Conservation (phyloP, 2,888 invertebrate species). For the Sphecodes monilicornis region DNA sequence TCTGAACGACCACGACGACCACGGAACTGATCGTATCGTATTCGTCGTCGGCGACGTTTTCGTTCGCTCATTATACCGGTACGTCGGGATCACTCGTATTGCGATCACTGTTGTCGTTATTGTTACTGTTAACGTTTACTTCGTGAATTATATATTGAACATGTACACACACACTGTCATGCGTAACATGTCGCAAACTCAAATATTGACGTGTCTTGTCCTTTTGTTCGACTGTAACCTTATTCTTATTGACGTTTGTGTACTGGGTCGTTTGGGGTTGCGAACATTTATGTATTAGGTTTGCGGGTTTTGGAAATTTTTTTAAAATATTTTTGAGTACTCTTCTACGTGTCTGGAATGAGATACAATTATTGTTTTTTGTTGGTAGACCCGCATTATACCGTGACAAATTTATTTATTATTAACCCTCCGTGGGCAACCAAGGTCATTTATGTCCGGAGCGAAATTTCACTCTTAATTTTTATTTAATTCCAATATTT, state of each 20-base stretch:
- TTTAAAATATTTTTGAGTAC: too few species aligned
- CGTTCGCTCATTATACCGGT: constrained; percentile 57
- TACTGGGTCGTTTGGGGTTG: too few species aligned
- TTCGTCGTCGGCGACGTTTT: constrained; percentile 56
- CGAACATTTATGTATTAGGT: too few species aligned
- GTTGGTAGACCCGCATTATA: too few species aligned
- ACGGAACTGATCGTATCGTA: not conserved
- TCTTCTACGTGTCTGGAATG: too few species aligned
- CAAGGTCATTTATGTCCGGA: too few species aligned
- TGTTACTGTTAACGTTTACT: constrained; percentile 77
- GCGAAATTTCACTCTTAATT: too few species aligned
- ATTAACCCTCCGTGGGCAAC: too few species aligned
- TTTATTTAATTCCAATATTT: too few species aligned
- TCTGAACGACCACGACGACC: constrained; percentile 49
- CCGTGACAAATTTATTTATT: too few species aligned
- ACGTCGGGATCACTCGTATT: constrained; percentile 65
- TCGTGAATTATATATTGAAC: constrained; percentile 62
- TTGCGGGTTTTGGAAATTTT: too few species aligned
- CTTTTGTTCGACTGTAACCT: not conserved
- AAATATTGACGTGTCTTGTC: not conserved
- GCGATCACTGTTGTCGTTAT: constrained; percentile 78
- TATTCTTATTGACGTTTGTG: not conserved
- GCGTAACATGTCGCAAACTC: not conserved
- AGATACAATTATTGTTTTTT: too few species aligned
- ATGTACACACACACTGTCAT: constrained; percentile 23